Evolutionary conservation across 2,888 invertebrate genomes (phyloP), one percentile per base, ranked within the genome.

Genomic region (Gisinianus flammeolus): DNA sequence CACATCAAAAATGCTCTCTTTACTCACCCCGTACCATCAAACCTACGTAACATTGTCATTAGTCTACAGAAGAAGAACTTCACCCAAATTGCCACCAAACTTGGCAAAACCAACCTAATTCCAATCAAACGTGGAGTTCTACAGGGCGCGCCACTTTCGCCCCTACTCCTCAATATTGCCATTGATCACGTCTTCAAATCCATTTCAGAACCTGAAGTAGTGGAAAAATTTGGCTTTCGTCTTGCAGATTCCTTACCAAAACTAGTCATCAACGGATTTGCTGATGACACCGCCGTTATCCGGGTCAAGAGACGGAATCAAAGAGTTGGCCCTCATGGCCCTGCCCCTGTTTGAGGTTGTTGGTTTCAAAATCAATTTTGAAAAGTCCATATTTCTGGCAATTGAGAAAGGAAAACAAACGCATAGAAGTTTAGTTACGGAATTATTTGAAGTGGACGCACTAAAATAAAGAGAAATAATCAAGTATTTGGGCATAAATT

Each of bases 401-500:
- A 54, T 70, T 10, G 35, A 54, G 28, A 26, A 70, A 28, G 56
- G 70, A 10, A 24, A 54, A 19, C 8, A 28, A 5, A 22, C 5
- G 16, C 12, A 19, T 26, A 26, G 71, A 33, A 19, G 35, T 26
- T 4, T 66, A 26, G 35, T 12, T n/a, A 12, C 0, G 1, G 16
- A n/a, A 26, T 2, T 0, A 54, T 19, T 22, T 22, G 12, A 69
- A 12, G 16, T 54, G 30, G 2, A 10, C 22, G 54, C 79, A 12
- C 8, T 76, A 4, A 58, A 52, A 3, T 8, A 22, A 54, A 35
- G 77, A 28, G 77, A 79, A 64, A 24, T 2, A 3, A 66, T 79
- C 0, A 79, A 70, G 31, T 79, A 79, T 52, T 54, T 79, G 0
- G 76, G 79, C 22, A 68, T 77, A n/a, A n/a, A n/a, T n/a, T n/a